A percentile compares a stretch with the other conserved stretches of the same genome.
Conservation (phyloP, 2,888 invertebrate species). For the Cerceris rybyensis region DNA sequence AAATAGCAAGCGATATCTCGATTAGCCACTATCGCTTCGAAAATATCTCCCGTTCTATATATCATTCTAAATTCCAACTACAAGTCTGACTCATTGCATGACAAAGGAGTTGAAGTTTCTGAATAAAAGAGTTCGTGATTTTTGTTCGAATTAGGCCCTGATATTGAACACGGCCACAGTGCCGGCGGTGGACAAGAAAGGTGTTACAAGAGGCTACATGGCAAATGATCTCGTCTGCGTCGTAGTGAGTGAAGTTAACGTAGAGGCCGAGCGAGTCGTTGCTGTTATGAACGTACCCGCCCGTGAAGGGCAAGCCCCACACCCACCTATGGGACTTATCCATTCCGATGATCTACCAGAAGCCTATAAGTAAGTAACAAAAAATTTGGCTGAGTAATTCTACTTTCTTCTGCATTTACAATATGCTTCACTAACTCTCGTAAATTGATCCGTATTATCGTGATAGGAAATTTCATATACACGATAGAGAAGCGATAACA, state of each 20-base stretch:
- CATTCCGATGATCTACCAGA: conserved; percentile 91
- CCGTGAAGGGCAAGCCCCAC: conserved; percentile 88
- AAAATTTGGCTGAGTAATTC: conserved; percentile 36
- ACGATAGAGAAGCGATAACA: conserved; percentile 50
- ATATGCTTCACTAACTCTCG: conserved; percentile 65
- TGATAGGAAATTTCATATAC: conserved; percentile 48
- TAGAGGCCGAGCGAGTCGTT: conserved; percentile 93
- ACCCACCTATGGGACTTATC: conserved; percentile 91
- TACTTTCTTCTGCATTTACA: conserved; percentile 37
- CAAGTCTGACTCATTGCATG: too few species aligned
- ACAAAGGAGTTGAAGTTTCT: neutral
- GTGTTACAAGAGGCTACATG: conserved; percentile 89
- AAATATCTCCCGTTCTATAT: too few species aligned
- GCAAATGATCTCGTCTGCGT: conserved; percentile 94
- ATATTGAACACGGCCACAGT: conserved; percentile 84
- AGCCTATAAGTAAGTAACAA: conserved; percentile 89
- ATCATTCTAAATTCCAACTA: too few species aligned
- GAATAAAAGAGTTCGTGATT: neutral
- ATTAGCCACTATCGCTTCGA: too few species aligned
- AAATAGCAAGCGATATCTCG: too few species aligned
- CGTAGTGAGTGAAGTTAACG: conserved; percentile 93
- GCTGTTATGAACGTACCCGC: conserved; percentile 93
- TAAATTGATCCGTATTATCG: conserved; percentile 54
- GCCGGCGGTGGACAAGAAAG: conserved; percentile 91
- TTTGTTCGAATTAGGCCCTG: conserved; percentile 71